Percentiles rank a stretch among this genome's conserved stretches.
These are phyloP conservation scores for Adelognathus sp. DNA, from an alignment of 2,888 invertebrate genomes.

Conservation along the genomic window DNA sequence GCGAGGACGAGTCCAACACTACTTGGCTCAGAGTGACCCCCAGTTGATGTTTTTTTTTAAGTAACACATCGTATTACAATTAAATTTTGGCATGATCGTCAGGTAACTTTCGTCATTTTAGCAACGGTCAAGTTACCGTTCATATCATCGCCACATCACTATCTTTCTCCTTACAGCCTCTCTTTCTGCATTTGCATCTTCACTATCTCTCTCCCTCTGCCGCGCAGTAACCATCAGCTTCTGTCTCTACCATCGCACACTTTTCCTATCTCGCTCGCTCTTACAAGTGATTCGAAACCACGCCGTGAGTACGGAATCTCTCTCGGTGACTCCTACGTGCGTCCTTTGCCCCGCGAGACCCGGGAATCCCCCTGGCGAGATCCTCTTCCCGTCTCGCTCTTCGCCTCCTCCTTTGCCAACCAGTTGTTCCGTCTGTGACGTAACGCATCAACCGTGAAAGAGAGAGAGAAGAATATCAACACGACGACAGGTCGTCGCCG, in stretches of 20 bases:
- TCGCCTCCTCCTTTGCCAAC: slow-evolving; percentile 70
- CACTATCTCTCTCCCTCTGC: slow-evolving; percentile 36
- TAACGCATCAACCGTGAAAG: slow-evolving; percentile 57
- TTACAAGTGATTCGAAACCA: slow-evolving; percentile 26
- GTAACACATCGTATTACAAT: too few relatives aligned
- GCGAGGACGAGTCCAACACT: too few relatives aligned
- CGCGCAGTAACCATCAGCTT: slow-evolving; percentile 10
- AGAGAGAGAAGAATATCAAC: slow-evolving; percentile 64
- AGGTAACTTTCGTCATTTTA: too few relatives aligned
- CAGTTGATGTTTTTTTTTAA: too few relatives aligned
- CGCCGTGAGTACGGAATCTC: slow-evolving; percentile 43
- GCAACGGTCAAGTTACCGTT: too few relatives aligned
- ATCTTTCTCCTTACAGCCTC: slow-evolving; percentile 44
- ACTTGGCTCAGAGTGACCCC: too few relatives aligned
- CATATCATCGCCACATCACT: slow-evolving; percentile 40
- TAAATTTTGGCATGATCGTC: too few relatives aligned
- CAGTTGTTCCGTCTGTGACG: slow-evolving; percentile 82
- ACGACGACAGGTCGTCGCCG: slow-evolving; percentile 71
- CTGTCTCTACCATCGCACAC: neutral
- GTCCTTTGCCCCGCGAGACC: slow-evolving; percentile 9
- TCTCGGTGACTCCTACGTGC: slow-evolving; percentile 30
- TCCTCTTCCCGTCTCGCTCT: slow-evolving; percentile 14
- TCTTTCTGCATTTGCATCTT: slow-evolving; percentile 21
- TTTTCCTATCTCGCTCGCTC: neutral
- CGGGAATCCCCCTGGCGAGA: slow-evolving; percentile 78